Evolutionary conservation across 64 coral and sea anemone species (phyloP).

Genomic region (Montipora foliosa): DNA sequence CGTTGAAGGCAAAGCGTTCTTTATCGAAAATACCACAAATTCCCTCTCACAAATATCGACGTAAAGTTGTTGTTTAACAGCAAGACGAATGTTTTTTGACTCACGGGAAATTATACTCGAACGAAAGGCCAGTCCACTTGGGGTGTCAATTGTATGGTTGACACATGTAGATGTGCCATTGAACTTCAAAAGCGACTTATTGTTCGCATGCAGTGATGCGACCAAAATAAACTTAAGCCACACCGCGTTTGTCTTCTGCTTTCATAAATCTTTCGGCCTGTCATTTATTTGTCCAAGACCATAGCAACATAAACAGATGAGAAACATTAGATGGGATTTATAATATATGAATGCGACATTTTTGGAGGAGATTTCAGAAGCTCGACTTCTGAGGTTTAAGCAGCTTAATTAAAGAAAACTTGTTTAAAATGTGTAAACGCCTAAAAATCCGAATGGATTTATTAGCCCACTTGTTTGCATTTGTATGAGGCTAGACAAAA

Average conservation of each 20-base stretch:
- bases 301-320: not conserved
- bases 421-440: not conserved
- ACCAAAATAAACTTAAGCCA: slow-evolving; percentile 28
- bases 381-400: not conserved
- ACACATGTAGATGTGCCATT: slow-evolving; percentile 15
- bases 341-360: slow-evolving; percentile 22
- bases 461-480: not conserved
- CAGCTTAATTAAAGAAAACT: not conserved
- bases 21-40: not conserved
- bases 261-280: slow-evolving; percentile 31
- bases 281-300: slow-evolving; percentile 37
- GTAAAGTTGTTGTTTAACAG: not conserved
- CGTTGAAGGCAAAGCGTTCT: not conserved
- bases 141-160: slow-evolving; percentile 32
- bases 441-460: not conserved
- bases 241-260: not conserved
- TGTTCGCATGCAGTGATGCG: slow-evolving; percentile 21
- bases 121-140: slow-evolving; percentile 25
- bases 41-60: not conserved
- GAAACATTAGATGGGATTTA: slow-evolving; percentile 46
- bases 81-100: slow-evolving; percentile 24
- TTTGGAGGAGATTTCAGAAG: not conserved
- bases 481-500: not conserved
- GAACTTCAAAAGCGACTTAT: slow-evolving; percentile 5
- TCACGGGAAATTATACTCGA: slow-evolving; percentile 32